Base-by-base conservation (phyloP, 1,140 invertebrate genomes). In the Euschistus heros region DNA sequence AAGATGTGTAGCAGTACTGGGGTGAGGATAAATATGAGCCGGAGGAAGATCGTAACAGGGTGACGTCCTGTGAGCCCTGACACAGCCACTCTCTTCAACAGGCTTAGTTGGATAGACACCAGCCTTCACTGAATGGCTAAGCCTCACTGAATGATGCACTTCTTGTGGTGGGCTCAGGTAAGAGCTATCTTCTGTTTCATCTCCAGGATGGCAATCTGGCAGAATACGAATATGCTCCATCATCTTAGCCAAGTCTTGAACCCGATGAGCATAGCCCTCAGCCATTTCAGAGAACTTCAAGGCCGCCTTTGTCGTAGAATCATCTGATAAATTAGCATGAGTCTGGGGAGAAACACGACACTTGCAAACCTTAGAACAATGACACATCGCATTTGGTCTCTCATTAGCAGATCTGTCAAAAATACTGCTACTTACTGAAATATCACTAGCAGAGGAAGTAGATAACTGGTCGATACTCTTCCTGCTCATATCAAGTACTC, bases 391-490 rank as follows among this genome's bases (percentile, higher is more conserved):
- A 20, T 54, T 14, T 20, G 18, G 8, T 54, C 50, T 54, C 15
- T 17, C n/a, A 5, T 17, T n/a, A 10, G 2, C 6, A 18, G 27
- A 14, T n/a, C 13, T 37, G 10, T 61, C 22, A 18, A 61, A 37
- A 61, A 61, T 42, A 33, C 22, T 44, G 52, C 57, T 62, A 4
- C 55, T 30, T 1, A 66, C 52, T 1, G 66, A 59, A 30, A 63
- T 24, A 44, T 67, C 66, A 42, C 66, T 67, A 15, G 42, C 27
- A 17, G 66, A 67, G 15, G 54, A 57, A n/a, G 61, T 57, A 10
- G 47, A 20, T 18, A 67, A 55, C 15, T 67, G 30, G 13, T 55
- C 44, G 15, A 67, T 33, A 27, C 54, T 60, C 17, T 24, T 24
- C 7, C 30, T 55, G n/a, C 54, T 64, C 63, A 64, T 67, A 17